phyloP scores from a whole-genome alignment of 2,797 vertebrate genomes.

The Lycodopsis pacificus region DNA sequence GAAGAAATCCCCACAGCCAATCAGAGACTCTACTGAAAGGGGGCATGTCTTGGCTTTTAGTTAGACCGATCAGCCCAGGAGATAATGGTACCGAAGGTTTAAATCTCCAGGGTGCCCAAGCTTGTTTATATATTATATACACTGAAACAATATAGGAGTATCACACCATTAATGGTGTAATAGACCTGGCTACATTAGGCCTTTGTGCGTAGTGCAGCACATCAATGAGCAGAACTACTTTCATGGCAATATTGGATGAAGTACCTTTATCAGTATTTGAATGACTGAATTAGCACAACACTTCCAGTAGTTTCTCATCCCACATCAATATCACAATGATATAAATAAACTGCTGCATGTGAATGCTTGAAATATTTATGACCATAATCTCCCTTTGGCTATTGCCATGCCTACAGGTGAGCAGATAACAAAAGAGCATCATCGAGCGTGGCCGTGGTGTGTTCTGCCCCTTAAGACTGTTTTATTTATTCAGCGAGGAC shows the following conservation, averaged over 20 bases:
- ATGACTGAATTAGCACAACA: not conserved
- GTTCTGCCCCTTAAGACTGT: too few relatives aligned
- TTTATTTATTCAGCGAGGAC: not conserved
- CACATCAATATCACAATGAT: not conserved
- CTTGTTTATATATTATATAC: too few relatives aligned
- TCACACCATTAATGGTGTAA: not conserved
- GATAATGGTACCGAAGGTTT: too few relatives aligned
- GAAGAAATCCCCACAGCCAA: too few relatives aligned
- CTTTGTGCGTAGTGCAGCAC: not conserved
- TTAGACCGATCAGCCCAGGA: too few relatives aligned
- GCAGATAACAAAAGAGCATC: not conserved
- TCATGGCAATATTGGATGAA: not conserved
- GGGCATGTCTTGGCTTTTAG: too few relatives aligned
- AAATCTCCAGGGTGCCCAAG: too few relatives aligned
- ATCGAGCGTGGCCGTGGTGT: not conserved
- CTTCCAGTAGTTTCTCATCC: not conserved
- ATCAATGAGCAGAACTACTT: not conserved
- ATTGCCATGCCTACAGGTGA: not conserved
- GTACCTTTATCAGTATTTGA: not conserved
- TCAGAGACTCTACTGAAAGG: too few relatives aligned
- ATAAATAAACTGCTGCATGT: not conserved
- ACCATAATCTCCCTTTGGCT: not conserved
- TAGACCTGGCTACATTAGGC: not conserved
- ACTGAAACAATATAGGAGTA: too few relatives aligned
- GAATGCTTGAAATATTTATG: not conserved